phyloP scores from a whole-genome alignment of 1,140 invertebrate genomes.

The Diuraphis noxia region DNA sequence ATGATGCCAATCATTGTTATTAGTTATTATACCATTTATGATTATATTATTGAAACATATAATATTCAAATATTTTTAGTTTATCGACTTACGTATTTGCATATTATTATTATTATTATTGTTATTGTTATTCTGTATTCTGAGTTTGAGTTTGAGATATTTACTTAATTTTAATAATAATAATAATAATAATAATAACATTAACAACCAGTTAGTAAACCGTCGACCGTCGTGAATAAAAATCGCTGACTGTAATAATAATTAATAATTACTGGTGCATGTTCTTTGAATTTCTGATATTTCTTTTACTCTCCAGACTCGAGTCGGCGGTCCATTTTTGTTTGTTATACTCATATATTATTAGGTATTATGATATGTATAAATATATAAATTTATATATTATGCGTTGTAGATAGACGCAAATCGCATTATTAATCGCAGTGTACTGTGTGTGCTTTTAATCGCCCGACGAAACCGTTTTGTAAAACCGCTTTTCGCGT shows the following conservation, averaged over 20 bases:
- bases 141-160: background rate
- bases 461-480: background rate
- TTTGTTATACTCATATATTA: constrained; percentile 3
- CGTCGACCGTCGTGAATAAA: background rate
- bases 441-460: background rate
- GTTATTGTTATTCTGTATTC: background rate
- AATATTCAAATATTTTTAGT: background rate
- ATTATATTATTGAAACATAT: background rate
- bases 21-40: background rate
- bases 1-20: background rate
- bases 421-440: background rate
- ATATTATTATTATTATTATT: background rate
- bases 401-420: background rate
- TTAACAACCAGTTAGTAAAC: background rate
- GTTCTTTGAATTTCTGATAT: background rate
- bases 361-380: too few species aligned
- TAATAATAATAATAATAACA: background rate
- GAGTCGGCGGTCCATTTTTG: background rate
- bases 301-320: background rate
- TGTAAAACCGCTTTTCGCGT: background rate
- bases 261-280: constrained; percentile 1
- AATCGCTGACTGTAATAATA: background rate
- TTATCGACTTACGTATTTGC: background rate
- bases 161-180: background rate
- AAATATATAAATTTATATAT: too few species aligned